phyloP scores from a whole-genome alignment of 2,113 vertebrate species.

The Daubentonia madagascariensis region DNA sequence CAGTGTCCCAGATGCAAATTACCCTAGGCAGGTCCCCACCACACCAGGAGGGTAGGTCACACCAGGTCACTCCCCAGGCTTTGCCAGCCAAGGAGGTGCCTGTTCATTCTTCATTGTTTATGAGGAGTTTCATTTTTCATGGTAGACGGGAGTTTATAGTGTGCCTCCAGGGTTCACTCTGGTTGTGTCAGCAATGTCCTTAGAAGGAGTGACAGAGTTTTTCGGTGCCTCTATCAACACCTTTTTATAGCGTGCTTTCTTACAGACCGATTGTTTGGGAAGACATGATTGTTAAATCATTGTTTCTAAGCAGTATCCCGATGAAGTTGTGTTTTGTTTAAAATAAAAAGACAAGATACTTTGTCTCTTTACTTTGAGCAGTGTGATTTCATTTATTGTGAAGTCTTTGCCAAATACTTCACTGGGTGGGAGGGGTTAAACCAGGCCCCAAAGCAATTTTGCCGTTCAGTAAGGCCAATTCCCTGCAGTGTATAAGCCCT shows the following conservation, averaged over 20 bases:
- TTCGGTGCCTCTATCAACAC: not conserved
- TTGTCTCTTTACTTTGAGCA: not conserved
- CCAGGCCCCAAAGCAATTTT: not conserved
- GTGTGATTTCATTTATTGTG: not conserved
- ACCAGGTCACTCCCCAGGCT: not conserved
- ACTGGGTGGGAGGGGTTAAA: not conserved
- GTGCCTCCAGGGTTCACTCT: not conserved
- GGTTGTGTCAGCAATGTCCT: not conserved
- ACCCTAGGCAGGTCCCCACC: not conserved
- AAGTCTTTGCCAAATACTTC: not conserved
- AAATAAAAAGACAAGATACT: not conserved
- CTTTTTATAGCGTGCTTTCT: not conserved
- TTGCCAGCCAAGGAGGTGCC: not conserved
- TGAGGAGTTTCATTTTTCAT: not conserved
- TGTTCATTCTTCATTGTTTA: not conserved
- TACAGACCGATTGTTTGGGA: not conserved
- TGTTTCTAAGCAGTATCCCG: not conserved
- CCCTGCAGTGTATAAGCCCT: not conserved
- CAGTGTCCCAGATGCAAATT: not conserved
- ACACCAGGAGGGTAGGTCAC: not conserved
- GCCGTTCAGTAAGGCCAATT: not conserved
- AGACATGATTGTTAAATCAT: not conserved
- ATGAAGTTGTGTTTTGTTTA: not conserved
- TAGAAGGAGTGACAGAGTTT: not conserved
- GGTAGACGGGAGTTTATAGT: not conserved